A percentile compares a stretch with the other conserved stretches of the same genome.
These are phyloP conservation scores for Cosmia trapezina DNA, from an alignment of 2,888 invertebrate genomes.

Conservation along the genomic window DNA sequence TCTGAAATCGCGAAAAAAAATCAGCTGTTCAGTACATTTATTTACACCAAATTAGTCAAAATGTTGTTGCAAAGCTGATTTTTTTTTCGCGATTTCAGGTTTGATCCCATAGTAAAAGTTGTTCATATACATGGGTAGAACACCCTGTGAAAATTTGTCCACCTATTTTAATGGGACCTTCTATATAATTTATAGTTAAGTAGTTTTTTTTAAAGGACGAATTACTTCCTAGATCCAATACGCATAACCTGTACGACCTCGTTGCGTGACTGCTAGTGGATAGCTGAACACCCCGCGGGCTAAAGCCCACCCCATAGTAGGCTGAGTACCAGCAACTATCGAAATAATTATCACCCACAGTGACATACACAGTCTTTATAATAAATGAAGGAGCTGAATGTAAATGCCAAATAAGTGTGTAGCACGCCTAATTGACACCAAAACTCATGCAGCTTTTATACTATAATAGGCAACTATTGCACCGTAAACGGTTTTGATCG, in stretches of 20 bases:
- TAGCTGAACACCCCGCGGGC: neutral
- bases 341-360: constrained; percentile 15
- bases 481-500: neutral
- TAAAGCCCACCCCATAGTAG: neutral
- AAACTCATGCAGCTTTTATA: constrained; percentile 16
- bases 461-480: neutral
- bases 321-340: neutral
- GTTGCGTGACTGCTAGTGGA: constrained; percentile 11
- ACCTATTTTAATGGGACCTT: too few species aligned
- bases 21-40: too few species aligned
- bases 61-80: too few species aligned
- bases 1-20: too few species aligned
- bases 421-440: neutral
- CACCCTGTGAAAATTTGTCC: too few species aligned
- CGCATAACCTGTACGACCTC: neutral
- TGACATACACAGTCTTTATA: neutral
- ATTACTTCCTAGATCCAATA: neutral
- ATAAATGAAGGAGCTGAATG: neutral
- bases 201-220: too few species aligned
- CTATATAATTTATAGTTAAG: too few species aligned
- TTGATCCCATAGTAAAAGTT: too few species aligned
- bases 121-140: too few species aligned
- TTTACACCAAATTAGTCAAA: too few species aligned
- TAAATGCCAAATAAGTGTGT: neutral
- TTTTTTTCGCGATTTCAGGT: too few species aligned